Evolutionary conservation across 1,140 invertebrate species (phyloP), one percentile per base, ranked within the genome.

Genomic region (Ladona fulva): DNA sequence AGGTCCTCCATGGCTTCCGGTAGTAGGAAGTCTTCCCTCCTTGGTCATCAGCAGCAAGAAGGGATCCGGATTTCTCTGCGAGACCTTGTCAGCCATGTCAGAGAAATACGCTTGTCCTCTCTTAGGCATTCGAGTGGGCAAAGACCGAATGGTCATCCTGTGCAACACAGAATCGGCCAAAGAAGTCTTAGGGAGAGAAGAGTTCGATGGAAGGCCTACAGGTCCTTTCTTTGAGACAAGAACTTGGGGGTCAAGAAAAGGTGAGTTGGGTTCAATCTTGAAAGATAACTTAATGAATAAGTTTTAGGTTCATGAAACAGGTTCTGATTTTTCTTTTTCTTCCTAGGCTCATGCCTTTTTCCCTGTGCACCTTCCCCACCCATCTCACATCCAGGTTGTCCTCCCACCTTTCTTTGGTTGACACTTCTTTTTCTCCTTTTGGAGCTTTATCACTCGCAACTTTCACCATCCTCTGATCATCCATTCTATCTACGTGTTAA

Each of bases 131-230:
- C 86, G 87, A 79, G 80, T 91, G 25, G 92, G 92, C 0, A 83
- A 83, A 12, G 84, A 89, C 66, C 84, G 88, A 29, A 81, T 92
- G 0, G 88, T 93, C 0, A 81, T 91, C 7, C 86, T 92, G 0
- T 90, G 87, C n/a, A 88, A 89, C 0, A 85, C 87, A 78, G 86
- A 90, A 66, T 83, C 88, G 0, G 88, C 91, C 0, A 90, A 87
- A 79, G 88, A 91, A 80, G 87, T 89, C 10, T 84, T 90, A 0
- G 83, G 84, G 0, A 86, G 84, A 52, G 89, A 92, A 10, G 89
- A 91, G 74, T 91, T 93, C 78, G 88, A 91, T 74, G 91, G 89
- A 5, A 86, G 92, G 78, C 92, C 92, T 0, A 87, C 91, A 82
- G 91, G 91, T 76, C 91, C 91, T 80, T 89, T 92, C 81, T 91